These are phyloP conservation scores for Vanessa cardui DNA, from an alignment of 2,888 invertebrate genomes.

Conservation along the genomic window DNA sequence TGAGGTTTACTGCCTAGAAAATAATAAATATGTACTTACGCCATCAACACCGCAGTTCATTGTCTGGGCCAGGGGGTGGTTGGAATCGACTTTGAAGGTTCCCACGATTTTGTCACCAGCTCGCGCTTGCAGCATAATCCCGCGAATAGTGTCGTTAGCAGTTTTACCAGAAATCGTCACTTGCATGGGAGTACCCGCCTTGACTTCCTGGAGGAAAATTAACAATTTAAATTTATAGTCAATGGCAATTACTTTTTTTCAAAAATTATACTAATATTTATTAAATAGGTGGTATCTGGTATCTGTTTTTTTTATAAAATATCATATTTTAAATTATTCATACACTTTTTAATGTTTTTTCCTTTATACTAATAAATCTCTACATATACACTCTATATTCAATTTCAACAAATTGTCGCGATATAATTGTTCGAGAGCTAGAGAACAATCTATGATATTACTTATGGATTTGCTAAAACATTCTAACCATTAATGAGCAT, in stretches of 20 bases:
- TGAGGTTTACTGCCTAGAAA: too few species aligned
- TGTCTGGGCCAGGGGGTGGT: conserved; percentile 76
- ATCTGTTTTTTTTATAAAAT: background rate
- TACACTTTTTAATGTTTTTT: too few species aligned
- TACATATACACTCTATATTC: too few species aligned
- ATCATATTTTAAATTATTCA: too few species aligned
- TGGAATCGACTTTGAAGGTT: conserved; percentile 79
- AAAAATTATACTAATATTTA: background rate
- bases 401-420: too few species aligned
- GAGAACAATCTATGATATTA: too few species aligned
- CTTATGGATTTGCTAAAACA: too few species aligned
- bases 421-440: too few species aligned
- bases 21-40: conserved; percentile 64
- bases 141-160: conserved; percentile 81
- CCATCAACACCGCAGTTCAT: conserved; percentile 79
- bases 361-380: too few species aligned
- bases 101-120: conserved; percentile 84
- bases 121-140: conserved; percentile 86
- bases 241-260: background rate
- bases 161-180: conserved; percentile 79
- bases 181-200: conserved; percentile 71
- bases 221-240: background rate
- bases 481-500: too few species aligned
- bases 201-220: conserved; percentile 55
- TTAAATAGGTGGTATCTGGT: background rate